Evolutionary conservation across 1,140 invertebrate genomes (phyloP), one percentile per base, ranked within the genome.

Genomic region (Stegodyphus dumicola): DNA sequence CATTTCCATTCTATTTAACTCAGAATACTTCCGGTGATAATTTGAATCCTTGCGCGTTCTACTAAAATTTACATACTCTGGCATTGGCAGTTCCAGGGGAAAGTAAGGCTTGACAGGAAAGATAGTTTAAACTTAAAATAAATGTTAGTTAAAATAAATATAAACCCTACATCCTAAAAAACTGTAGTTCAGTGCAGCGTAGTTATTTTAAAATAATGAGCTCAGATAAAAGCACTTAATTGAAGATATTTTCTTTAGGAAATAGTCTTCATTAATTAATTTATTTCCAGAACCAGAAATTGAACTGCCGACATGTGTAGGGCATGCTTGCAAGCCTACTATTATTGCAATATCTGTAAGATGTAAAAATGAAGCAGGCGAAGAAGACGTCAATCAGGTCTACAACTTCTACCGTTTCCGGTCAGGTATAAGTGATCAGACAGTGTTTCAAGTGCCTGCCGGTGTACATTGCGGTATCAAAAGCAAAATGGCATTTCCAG

Each of bases 331-430:
- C 54, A 49, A 13, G 10, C 18, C 78, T 11, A 81, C 67, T 1
- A 15, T 79, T 0, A n/a, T 17, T 5, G 17, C 78, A 7, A 64
- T 81, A 6, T 64, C 67, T 65, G 53, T 81, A 15, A 64, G 11
- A 18, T 81, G 78, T 10, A 5, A 52, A 7, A 6, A 15, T 9
- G 18, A 17, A 10, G n/a, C 60, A 2, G 54, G 67, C 0, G 69
- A 70, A 17, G 13, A 7, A 6, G 69, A 52, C 3, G 18, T 81
- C 0, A 53, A 70, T 10, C 67, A 81, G 13, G 52, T 48, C 6
- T 81, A 73, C 54, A 81, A 81, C 52, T 81, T 81, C 33, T 81
- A 60, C 48, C 54, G 78, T 17, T 81, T 81, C 54, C n/a, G 69
- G 17, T n/a, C 53, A 6, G 13, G 9, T 7, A 73, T 73, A 7